Conservation (phyloP, 2,113 vertebrate genomes). For the Chamaea fasciata region DNA sequence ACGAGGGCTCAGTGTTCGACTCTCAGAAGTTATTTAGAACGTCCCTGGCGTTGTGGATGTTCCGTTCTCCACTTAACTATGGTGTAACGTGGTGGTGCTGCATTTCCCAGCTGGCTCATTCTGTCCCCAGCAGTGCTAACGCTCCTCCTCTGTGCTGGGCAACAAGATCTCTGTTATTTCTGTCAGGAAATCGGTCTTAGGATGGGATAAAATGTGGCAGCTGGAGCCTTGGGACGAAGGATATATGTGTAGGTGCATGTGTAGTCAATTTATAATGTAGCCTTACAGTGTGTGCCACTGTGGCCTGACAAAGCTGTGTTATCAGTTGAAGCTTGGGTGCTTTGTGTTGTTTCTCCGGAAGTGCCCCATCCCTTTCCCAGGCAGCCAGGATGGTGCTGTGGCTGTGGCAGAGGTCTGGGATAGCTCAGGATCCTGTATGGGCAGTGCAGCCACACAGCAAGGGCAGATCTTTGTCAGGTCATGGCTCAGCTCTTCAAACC, state of each 20-base stretch:
- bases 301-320: neutral
- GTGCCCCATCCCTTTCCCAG: neutral
- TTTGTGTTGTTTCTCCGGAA: neutral
- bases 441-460: neutral
- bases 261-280: neutral
- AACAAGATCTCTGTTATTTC: neutral
- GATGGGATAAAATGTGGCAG: neutral
- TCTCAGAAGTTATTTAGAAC: neutral
- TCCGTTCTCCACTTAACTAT: neutral
- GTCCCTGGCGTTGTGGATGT: neutral
- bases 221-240: neutral
- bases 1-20: neutral
- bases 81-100: accelerated
- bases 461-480: neutral
- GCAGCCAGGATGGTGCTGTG: neutral
- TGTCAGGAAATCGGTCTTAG: neutral
- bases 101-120: neutral
- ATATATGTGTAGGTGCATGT: neutral
- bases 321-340: neutral
- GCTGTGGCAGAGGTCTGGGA: neutral
- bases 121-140: neutral
- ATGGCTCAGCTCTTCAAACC: neutral
- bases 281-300: neutral
- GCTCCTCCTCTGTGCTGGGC: neutral
- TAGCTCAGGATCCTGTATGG: neutral